Base-by-base conservation (phyloP, 2,888 invertebrate species). In the Hirtodrosophila alboralis region DNA sequence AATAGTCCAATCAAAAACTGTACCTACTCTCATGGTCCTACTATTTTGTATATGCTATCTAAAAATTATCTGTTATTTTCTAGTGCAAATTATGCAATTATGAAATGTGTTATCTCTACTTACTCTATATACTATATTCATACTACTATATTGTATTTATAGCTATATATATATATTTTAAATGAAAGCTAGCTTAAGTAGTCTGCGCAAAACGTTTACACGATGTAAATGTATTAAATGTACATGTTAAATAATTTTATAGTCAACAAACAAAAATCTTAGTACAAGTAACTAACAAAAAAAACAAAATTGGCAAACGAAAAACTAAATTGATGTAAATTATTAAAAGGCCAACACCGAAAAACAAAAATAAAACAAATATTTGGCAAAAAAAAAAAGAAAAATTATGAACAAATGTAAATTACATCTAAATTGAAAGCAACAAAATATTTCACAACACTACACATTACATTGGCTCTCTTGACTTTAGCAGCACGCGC, bases 211-310 rank as follows among this genome's bases (percentile, higher is more conserved):
- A 21, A 21, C 44, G 66, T 76, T 76, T 74, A 76, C 80, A 44
- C 59, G 43, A 53, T 44, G 75, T 74, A 62, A 79, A 77, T 66
- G 66, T 73, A 69, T 80, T 83, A 67, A 70, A 65, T 54, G 57
- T 70, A 80, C 53, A 59, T 69, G 77, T 77, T 81, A 75, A 60
- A 78, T 81, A 78, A 77, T 81, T 75, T 78, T 75, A 75, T 70
- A 77, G 56, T 76, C 58, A 51, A 61, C 49, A 41, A 65, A 28
- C 18, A 21, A 52, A 60, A 59, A 57, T 48, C 30, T 30, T 65
- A 69, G 72, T 75, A 63, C 73, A 60, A 76, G 77, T 84, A 67
- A 84, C 80, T 78, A 84, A 84, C 81, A 47, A 51, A 48, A 58
- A 57, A 48, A 61, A 4, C 38, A n/a, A 37, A 45, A 72, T 71